These are phyloP conservation scores for Rhynchopsitta pachyrhyncha DNA, from an alignment of 2,113 vertebrate genomes.

Conservation along the genomic window DNA sequence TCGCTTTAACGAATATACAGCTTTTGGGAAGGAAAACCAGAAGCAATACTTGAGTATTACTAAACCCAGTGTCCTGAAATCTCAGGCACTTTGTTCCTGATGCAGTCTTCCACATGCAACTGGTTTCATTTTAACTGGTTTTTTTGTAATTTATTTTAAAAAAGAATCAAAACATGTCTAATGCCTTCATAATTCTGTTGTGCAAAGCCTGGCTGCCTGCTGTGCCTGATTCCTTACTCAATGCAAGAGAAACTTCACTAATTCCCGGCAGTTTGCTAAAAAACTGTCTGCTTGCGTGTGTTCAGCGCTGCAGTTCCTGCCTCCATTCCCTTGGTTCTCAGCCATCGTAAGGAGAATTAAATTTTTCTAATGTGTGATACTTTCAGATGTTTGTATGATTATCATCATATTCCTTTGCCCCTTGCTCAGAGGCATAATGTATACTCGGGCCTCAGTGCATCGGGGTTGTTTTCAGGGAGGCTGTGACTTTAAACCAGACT, in stretches of 20 bases:
- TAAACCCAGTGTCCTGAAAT: background rate
- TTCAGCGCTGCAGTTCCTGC: background rate
- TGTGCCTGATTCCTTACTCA: background rate
- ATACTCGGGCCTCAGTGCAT: background rate
- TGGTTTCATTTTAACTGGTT: background rate
- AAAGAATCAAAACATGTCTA: background rate
- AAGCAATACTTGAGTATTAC: background rate
- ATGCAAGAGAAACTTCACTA: background rate
- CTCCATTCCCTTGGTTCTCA: background rate
- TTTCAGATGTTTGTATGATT: background rate
- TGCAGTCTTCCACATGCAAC: background rate
- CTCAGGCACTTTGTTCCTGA: background rate
- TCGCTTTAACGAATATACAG: background rate
- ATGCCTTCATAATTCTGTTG: background rate
- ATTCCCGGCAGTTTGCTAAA: background rate
- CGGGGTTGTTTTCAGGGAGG: background rate
- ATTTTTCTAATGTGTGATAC: background rate
- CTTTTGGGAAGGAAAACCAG: background rate
- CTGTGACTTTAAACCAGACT: background rate
- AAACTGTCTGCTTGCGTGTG: fast-evolving
- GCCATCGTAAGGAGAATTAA: background rate
- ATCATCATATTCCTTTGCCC: background rate
- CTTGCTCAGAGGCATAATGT: background rate
- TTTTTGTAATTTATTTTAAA: background rate
- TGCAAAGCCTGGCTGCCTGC: background rate